Evolutionary conservation across 2,888 invertebrate genomes (phyloP), one percentile per base, ranked within the genome.

Genomic region (Hybos culiciformis): DNA sequence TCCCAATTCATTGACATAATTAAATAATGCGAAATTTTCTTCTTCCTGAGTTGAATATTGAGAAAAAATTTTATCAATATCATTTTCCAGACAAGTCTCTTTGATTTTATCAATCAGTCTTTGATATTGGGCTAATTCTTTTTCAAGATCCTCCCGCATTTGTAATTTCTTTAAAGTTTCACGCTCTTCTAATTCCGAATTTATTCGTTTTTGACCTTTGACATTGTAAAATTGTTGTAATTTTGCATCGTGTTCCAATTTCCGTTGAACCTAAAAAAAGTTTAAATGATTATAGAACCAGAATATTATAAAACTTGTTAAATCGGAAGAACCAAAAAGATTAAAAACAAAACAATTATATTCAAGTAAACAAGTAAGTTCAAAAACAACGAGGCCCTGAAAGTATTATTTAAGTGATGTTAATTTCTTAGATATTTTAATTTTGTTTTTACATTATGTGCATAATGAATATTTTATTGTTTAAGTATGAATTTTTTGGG

Each of bases 21-120:
- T 87, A 61, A 92, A 93, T 1, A 88, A 72, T 0, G 91, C 87
- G 61, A 91, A 92, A 68, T 92, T 93, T 60, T 86, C 85, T 53
- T 87, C 87, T 58, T 92, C 92, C 46, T 84, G 79, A 24, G 82
- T 76, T n/a, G 80, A 73, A 63, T 86, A 92, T 59, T 82, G 77
- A 4, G 73, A 73, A 8, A 80, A 77, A 36, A 90, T 63, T 15
- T 74, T 74, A 49, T 78, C 76, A 15, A 80, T 71, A 50, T 81
- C 75, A 3, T 73, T 69, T 56, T 83, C 80, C 0, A 74, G 74
- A 23, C 75, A 64, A 8, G 64, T 48, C 24, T 46, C 77, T 66
- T 79, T 76, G 48, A 92, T 81, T 56, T 80, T 73, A 39, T 79
- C 75, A 41, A 91, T 72, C 36, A 87, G 86, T 46, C 77, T 74